A percentile compares a stretch with the other conserved stretches of the same genome.
These are phyloP conservation scores for Diachrysia chrysitis DNA, from an alignment of 2,888 invertebrate species.

Conservation along the genomic window DNA sequence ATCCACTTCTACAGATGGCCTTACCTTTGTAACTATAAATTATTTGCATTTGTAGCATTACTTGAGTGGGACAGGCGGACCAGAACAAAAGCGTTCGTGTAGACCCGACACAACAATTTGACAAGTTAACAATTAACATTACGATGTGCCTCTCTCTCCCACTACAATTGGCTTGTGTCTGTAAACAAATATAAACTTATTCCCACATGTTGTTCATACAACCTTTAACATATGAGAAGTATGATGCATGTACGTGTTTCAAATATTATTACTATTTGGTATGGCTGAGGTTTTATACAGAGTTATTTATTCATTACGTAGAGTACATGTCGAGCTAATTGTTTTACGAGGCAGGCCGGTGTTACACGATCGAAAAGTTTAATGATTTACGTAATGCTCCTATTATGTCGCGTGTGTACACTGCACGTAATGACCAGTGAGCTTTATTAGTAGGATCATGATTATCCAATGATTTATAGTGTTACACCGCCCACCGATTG, in stretches of 20 bases:
- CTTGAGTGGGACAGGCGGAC: slow-evolving; percentile 42
- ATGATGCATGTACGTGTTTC: slow-evolving; percentile 55
- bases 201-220: slow-evolving; percentile 58
- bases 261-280: slow-evolving; percentile 78
- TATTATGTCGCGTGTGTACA: slow-evolving; percentile 44
- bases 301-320: slow-evolving; percentile 75
- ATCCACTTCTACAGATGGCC: slow-evolving; percentile 1
- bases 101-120: slow-evolving; percentile 53
- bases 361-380: slow-evolving; percentile 45
- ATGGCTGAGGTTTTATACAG: slow-evolving; percentile 87
- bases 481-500: slow-evolving; percentile 48
- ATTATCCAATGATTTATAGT: slow-evolving; percentile 41
- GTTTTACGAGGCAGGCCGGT: slow-evolving; percentile 31
- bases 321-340: slow-evolving; percentile 44
- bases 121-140: slow-evolving; percentile 40
- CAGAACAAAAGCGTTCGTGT: slow-evolving; percentile 32
- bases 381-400: slow-evolving; percentile 48
- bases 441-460: slow-evolving; percentile 39
- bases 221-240: slow-evolving; percentile 60
- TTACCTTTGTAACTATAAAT: slow-evolving; percentile 11
- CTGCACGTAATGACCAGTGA: slow-evolving; percentile 42
- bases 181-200: slow-evolving; percentile 52
- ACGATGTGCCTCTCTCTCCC: slow-evolving; percentile 48
- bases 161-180: slow-evolving; percentile 50
- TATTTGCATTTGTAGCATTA: slow-evolving; percentile 23